These are phyloP conservation scores for Hermetia illucens DNA, from an alignment of 1,140 invertebrate genomes.

Conservation along the genomic window DNA sequence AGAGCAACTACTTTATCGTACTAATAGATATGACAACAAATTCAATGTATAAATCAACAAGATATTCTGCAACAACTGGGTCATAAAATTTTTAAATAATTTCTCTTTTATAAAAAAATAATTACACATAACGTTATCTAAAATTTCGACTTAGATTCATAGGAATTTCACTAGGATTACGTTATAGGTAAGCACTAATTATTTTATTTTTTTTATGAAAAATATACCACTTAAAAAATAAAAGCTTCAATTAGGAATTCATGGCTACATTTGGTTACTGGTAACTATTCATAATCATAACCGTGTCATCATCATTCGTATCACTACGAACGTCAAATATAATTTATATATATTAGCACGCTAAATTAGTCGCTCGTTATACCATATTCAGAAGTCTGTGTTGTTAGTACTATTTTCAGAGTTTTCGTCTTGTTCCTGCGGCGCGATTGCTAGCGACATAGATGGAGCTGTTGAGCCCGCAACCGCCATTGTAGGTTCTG, in stretches of 20 bases:
- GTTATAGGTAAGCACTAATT: too few relatives aligned
- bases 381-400: slow-evolving; percentile 44
- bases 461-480: slow-evolving; percentile 38
- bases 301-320: not conserved
- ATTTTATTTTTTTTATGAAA: too few relatives aligned
- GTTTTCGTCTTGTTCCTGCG: slow-evolving; percentile 31
- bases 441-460: slow-evolving; percentile 37
- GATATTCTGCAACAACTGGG: not conserved
- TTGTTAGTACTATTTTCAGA: slow-evolving; percentile 16
- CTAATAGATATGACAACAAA: not conserved
- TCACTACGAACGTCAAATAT: not conserved
- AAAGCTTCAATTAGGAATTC: not conserved
- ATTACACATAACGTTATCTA: too few relatives aligned
- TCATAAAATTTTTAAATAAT: too few relatives aligned
- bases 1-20: not conserved
- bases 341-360: slow-evolving; percentile 16
- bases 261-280: not conserved
- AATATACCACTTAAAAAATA: not conserved
- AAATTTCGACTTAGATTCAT: too few relatives aligned
- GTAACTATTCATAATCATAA: not conserved
- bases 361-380: slow-evolving; percentile 48
- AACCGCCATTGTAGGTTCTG: slow-evolving; percentile 74
- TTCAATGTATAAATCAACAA: not conserved
- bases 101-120: too few relatives aligned
- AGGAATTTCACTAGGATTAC: too few relatives aligned